phyloP scores from a whole-genome alignment of 2,113 vertebrate genomes.

The Toxotes chatareus region DNA sequence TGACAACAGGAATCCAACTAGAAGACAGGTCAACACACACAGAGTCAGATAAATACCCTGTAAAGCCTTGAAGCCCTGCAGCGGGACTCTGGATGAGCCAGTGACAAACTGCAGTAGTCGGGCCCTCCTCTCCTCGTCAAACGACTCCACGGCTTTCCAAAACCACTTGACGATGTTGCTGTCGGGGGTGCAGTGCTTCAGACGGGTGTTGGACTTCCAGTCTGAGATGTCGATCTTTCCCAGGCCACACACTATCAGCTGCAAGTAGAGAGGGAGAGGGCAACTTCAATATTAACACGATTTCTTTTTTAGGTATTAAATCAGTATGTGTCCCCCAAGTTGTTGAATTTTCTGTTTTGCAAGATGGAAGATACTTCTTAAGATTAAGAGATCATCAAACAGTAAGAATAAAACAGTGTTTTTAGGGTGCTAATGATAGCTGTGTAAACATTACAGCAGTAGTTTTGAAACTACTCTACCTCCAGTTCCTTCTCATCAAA shows the following conservation, averaged over 20 bases:
- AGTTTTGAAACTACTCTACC: slow-evolving; percentile 78
- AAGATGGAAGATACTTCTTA: not conserved
- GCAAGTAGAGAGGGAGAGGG: not conserved
- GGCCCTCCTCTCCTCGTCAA: slow-evolving; percentile 95
- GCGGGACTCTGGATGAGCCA: slow-evolving; percentile 95
- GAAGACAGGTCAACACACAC: not conserved
- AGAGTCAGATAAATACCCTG: slow-evolving; percentile 85
- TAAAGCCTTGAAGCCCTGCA: slow-evolving; percentile 98
- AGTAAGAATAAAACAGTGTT: not conserved
- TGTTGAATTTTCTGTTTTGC: not conserved
- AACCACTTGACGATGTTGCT: slow-evolving; percentile 99
- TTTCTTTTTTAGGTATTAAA: not conserved
- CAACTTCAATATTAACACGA: not conserved
- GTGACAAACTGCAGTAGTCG: slow-evolving; percentile 98
- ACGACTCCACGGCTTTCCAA: slow-evolving; percentile 98
- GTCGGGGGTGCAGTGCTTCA: slow-evolving; percentile 98
- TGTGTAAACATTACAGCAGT: not conserved
- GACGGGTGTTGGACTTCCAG: slow-evolving; percentile 97
- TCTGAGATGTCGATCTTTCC: slow-evolving; percentile 98
- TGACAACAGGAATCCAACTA: not conserved
- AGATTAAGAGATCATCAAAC: not conserved
- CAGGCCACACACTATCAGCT: slow-evolving; percentile 98
- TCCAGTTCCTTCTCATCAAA: slow-evolving; percentile 99
- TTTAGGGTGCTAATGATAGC: not conserved
- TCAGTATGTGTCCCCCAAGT: not conserved